phyloP scores from a whole-genome alignment of 1,140 invertebrate genomes.

The Drosophila sechellia region DNA sequence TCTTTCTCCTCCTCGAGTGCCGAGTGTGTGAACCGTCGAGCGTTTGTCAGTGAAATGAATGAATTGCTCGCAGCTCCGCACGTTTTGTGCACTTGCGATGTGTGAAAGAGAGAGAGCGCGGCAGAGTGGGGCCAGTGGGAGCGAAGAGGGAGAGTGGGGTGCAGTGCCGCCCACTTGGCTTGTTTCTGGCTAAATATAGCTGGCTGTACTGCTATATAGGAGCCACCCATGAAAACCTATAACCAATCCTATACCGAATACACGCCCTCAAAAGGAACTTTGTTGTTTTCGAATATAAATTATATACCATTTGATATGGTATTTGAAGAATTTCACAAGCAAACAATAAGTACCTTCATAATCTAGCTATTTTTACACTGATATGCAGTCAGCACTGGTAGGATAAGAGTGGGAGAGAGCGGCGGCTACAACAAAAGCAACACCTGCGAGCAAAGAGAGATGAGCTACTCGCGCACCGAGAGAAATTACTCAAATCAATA shows the following conservation, averaged over 20 bases:
- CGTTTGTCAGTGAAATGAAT: slow-evolving; percentile 71
- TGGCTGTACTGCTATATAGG: no score
- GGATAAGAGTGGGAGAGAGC: slow-evolving; percentile 23
- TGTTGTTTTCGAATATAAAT: no score
- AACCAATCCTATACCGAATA: no score
- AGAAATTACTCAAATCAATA: slow-evolving; percentile 68
- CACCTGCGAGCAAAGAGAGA: slow-evolving; percentile 33
- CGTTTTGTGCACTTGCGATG: slow-evolving; percentile 63
- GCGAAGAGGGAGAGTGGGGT: slow-evolving; percentile 1
- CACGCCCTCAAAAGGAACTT: no score
- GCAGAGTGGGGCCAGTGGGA: slow-evolving; percentile 7
- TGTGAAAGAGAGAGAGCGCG: slow-evolving; percentile 18
- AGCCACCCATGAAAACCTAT: no score
- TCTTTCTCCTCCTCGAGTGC: slow-evolving; percentile 18
- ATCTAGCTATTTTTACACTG: neutral
- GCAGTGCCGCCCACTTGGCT: neutral
- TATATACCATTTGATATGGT: no score
- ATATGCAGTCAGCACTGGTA: neutral
- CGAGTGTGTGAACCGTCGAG: slow-evolving; percentile 54
- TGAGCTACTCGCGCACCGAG: slow-evolving; percentile 66
- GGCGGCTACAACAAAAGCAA: neutral
- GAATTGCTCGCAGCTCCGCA: slow-evolving; percentile 50
- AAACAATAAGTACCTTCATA: neutral
- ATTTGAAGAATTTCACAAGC: no score
- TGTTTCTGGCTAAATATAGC: neutral